A percentile compares a stretch with the other conserved stretches of the same genome.
Conservation (phyloP, 2,113 vertebrate species). For the Psammodynastes pulverulentus region DNA sequence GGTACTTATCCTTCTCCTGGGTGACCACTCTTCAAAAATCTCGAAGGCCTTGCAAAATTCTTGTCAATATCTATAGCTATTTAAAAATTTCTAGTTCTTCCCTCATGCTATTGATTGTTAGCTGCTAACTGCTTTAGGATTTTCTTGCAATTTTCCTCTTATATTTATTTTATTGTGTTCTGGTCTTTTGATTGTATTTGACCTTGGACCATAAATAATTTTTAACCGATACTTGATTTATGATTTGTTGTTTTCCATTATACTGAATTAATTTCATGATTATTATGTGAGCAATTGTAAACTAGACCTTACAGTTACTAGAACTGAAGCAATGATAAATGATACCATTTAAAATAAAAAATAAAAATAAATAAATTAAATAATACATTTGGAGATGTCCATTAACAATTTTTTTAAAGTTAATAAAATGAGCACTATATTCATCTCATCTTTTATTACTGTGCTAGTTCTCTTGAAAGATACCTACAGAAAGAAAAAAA, state of each 20-base stretch:
- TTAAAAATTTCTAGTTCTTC: not conserved
- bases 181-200: not conserved
- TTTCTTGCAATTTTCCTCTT: not conserved
- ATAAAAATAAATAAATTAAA: not conserved
- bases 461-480: not conserved
- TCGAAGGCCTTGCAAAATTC: not conserved
- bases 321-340: not conserved
- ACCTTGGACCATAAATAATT: not conserved
- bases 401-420: not conserved
- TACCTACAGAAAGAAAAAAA: not conserved
- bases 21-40: not conserved
- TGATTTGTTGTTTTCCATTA: not conserved
- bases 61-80: not conserved
- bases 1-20: not conserved
- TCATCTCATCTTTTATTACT: not conserved
- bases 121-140: not conserved
- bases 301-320: not conserved
- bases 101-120: not conserved
- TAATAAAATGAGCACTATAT: not conserved
- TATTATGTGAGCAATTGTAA: not conserved
- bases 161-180: not conserved
- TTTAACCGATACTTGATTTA: not conserved
- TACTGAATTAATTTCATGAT: not conserved
- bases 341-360: not conserved
- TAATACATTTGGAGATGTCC: not conserved